Conservation (phyloP, 1,140 invertebrate species). For the Conus ventricosus region DNA sequence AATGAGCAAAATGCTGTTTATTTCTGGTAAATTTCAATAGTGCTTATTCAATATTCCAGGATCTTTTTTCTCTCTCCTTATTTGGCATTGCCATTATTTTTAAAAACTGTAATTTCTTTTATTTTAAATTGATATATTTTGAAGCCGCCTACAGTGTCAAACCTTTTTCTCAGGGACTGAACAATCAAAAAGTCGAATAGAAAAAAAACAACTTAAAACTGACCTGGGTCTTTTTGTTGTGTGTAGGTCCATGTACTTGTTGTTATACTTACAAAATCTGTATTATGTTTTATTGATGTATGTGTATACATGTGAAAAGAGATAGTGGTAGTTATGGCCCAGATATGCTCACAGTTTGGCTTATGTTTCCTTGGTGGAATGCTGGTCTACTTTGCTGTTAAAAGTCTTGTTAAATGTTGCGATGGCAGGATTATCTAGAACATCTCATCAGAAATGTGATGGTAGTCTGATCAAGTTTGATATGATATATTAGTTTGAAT, state of each 20-base stretch:
- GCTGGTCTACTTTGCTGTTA: background rate
- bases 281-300: too few relatives aligned
- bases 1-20: too few relatives aligned
- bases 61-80: too few relatives aligned
- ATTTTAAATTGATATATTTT: too few relatives aligned
- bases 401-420: background rate
- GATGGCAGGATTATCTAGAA: background rate
- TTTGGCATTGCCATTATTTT: too few relatives aligned
- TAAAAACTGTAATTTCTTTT: too few relatives aligned
- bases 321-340: background rate
- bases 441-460: background rate
- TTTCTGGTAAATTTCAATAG: too few relatives aligned
- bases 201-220: background rate
- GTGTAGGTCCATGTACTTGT: background rate
- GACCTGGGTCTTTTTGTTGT: background rate
- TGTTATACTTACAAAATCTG: too few relatives aligned
- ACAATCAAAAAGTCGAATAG: background rate
- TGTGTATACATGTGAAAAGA: background rate
- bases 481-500: background rate
- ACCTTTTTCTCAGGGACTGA: conserved; percentile 12
- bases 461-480: background rate
- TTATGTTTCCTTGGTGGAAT: background rate
- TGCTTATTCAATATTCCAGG: too few relatives aligned
- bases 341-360: background rate
- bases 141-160: background rate